A percentile compares a stretch with the other conserved stretches of the same genome.
Evolutionary conservation across 1,140 invertebrate species (phyloP).

Genomic region (Zaprionus camerounensis): DNA sequence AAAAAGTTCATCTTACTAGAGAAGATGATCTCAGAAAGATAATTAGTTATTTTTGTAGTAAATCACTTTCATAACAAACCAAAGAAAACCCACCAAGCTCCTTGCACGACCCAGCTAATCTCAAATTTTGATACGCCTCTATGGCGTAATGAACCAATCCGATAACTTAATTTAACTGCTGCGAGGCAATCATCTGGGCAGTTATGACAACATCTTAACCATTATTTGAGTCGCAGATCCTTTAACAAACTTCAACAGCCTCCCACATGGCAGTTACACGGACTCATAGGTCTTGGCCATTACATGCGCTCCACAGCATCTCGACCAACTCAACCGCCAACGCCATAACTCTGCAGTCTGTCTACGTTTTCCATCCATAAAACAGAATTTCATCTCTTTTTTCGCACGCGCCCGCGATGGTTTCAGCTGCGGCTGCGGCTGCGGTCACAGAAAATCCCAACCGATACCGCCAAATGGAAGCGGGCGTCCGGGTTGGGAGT

Average conservation of each 20-base stretch:
- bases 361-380: slow-evolving; percentile 45
- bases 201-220: slow-evolving; percentile 9
- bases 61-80: not conserved
- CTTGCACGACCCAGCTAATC: not conserved
- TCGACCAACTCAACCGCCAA: slow-evolving; percentile 41
- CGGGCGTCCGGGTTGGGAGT: slow-evolving; percentile 22
- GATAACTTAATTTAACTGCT: slow-evolving; percentile 5
- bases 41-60: not conserved
- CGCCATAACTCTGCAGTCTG: slow-evolving; percentile 58
- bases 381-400: slow-evolving; percentile 37
- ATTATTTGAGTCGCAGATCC: not conserved
- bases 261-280: slow-evolving; percentile 44
- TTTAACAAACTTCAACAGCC: slow-evolving; percentile 42
- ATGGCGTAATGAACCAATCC: slow-evolving; percentile 7
- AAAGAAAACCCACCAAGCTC: not conserved
- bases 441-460: slow-evolving; percentile 7
- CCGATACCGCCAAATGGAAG: slow-evolving; percentile 27
- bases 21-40: too few species aligned
- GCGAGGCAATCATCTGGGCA: not conserved
- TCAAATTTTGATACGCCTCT: slow-evolving; percentile 6
- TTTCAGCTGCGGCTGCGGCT: not conserved
- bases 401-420: slow-evolving; percentile 12
- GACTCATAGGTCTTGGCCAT: slow-evolving; percentile 42
- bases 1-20: not conserved
- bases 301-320: slow-evolving; percentile 50